A percentile compares a stretch with the other conserved stretches of the same genome.
Evolutionary conservation across 2,113 vertebrate genomes (phyloP).

Genomic region (Sminthopsis crassicaudata): DNA sequence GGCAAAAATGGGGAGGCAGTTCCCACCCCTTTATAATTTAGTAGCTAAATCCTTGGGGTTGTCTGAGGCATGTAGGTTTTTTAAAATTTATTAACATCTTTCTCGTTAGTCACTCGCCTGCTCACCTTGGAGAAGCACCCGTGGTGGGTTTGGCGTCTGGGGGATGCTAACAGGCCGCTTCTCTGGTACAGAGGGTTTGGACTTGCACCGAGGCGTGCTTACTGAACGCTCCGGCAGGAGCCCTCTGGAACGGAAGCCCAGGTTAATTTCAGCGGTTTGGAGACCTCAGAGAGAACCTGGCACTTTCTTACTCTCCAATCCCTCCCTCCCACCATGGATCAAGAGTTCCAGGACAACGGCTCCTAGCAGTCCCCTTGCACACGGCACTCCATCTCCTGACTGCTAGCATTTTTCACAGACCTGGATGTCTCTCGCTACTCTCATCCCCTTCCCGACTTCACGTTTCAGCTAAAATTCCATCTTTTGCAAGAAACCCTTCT

Average conservation of each 20-base stretch:
- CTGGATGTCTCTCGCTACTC: neutral
- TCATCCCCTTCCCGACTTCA: neutral
- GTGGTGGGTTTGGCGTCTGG: slow-evolving; percentile 3
- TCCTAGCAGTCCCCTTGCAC: neutral
- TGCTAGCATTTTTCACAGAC: neutral
- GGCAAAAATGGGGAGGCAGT: neutral
- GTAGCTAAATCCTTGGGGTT: neutral
- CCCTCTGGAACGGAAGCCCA: slow-evolving; percentile 59
- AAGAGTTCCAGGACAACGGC: too few species aligned
- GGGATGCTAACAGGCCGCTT: slow-evolving; percentile 19
- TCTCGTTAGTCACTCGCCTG: slow-evolving; percentile 24
- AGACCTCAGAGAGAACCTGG: slow-evolving; percentile 8
- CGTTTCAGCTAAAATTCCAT: neutral
- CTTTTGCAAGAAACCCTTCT: neutral
- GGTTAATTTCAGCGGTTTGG: slow-evolving; percentile 22
- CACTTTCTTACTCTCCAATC: neutral
- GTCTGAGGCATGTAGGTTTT: neutral
- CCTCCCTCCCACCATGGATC: neutral
- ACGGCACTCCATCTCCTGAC: neutral
- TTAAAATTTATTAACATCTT: neutral
- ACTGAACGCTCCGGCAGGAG: slow-evolving; percentile 33
- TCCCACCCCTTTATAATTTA: neutral
- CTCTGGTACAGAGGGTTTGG: slow-evolving; percentile 25
- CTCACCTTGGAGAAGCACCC: slow-evolving; percentile 1
- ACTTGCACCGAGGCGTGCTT: slow-evolving; percentile 2